Evolutionary conservation across 2,797 vertebrate species (phyloP).

Genomic region (Coccyzus lansbergi): DNA sequence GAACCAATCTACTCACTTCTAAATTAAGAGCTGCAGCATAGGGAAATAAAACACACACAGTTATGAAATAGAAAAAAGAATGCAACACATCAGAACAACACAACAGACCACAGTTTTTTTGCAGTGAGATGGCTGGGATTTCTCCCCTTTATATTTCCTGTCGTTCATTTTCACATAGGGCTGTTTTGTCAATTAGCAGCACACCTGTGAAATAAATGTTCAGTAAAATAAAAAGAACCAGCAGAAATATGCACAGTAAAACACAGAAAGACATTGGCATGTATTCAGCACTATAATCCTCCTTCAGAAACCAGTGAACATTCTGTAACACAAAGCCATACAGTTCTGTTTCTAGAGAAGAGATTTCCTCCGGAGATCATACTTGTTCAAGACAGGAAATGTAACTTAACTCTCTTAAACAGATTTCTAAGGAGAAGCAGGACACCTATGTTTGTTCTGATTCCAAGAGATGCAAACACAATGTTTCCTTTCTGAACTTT

Average conservation of each 20-base stretch:
- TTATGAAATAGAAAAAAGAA: neutral
- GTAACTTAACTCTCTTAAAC: neutral
- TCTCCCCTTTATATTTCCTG: slow-evolving; percentile 7
- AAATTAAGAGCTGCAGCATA: neutral
- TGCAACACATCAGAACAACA: neutral
- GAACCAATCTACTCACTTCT: neutral
- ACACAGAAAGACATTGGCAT: neutral
- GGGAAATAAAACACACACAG: neutral
- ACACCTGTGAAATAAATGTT: neutral
- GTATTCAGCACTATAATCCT: neutral
- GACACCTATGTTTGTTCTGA: neutral
- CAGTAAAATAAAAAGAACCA: neutral
- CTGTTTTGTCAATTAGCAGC: slow-evolving; percentile 30
- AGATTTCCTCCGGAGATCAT: neutral
- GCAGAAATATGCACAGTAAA: neutral
- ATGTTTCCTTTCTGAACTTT: neutral
- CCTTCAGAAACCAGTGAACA: neutral
- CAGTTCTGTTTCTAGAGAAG: neutral
- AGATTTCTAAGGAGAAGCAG: neutral
- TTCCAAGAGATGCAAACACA: neutral
- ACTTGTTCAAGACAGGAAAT: neutral
- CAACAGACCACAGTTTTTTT: neutral
- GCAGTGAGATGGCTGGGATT: neutral
- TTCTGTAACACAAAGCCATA: neutral
- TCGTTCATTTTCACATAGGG: neutral